Conservation (phyloP, 2,888 invertebrate genomes). For the Tuberolachnus salignus region DNA sequence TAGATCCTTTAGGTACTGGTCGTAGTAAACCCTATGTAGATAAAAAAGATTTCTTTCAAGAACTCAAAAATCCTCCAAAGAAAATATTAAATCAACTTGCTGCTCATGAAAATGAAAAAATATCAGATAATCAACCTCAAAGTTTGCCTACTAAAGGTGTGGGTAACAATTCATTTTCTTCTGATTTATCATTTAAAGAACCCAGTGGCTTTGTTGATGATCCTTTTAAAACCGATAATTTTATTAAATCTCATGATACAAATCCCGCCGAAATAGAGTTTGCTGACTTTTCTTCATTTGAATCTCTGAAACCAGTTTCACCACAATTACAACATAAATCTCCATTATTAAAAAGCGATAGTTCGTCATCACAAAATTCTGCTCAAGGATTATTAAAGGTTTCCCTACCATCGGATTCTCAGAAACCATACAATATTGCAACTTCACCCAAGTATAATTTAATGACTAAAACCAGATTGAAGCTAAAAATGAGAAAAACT, state of each 20-base stretch:
- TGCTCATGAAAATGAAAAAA: slow-evolving; percentile 55
- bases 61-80: slow-evolving; percentile 92
- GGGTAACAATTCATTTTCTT: slow-evolving; percentile 46
- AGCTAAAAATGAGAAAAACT: slow-evolving; percentile 47
- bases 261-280: slow-evolving; percentile 70
- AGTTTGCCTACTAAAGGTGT: slow-evolving; percentile 31
- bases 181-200: slow-evolving; percentile 49
- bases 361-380: slow-evolving; percentile 55
- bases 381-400: slow-evolving; percentile 73
- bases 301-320: slow-evolving; percentile 60
- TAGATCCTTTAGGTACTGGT: slow-evolving; percentile 91
- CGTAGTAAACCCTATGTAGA: slow-evolving; percentile 91
- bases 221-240: slow-evolving; percentile 68
- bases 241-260: slow-evolving; percentile 60
- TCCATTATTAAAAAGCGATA: slow-evolving; percentile 54
- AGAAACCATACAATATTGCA: slow-evolving; percentile 49
- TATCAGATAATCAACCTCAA: slow-evolving; percentile 38
- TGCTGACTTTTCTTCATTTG: slow-evolving; percentile 62
- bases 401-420: slow-evolving; percentile 70
- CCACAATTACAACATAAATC: slow-evolving; percentile 58
- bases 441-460: slow-evolving; percentile 47
- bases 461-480: slow-evolving; percentile 44
- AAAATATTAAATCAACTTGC: slow-evolving; percentile 88
- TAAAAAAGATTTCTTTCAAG: slow-evolving; percentile 95
- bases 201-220: slow-evolving; percentile 68